Base-by-base conservation (phyloP, 2,888 invertebrate species). In the Drosophila rubida region DNA sequence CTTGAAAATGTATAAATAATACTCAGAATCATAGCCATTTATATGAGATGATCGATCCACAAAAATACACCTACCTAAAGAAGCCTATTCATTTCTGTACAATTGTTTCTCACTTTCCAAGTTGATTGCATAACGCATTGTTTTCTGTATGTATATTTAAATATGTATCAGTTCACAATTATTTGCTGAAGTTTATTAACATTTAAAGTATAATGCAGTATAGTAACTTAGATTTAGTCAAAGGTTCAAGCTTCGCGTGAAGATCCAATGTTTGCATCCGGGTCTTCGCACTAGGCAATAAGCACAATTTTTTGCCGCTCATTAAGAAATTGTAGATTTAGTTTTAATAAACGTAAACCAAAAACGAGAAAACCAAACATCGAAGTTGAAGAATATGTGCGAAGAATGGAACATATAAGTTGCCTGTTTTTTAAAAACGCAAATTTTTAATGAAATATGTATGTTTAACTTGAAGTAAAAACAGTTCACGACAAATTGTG, bases 391-490 rank as follows among this genome's bases (percentile, higher is more conserved):
- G 42, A 14, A 42, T 69, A 66, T 76, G 67, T 80, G 67, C 68
- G 9, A 37, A 37, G 54, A 68, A 60, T 48, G 42, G 39, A 74
- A 64, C 44, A 69, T 68, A 82, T 86, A 81, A 81, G 87, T 84
- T 84, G 84, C 85, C 84, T 88, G 87, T 87, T 84, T 88, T 84
- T 69, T 64, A 88, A 84, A 78, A 82, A 86, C 75, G 67, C 32
- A 61, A 67, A 42, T 42, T 53, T 53, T 39, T 22, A 25, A 50
- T 19, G 3, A 62, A 55, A 59, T 23, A 44, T 41, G 13, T 72
- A 44, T 48, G 42, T 49, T 71, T 42, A 71, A 64, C 51, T 71
- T 49, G 22, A 71, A 61, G 61, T 54, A 19, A 72, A 60, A 62
- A 58, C 27, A 67, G 65, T 58, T 70, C 48, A 71, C 55, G 59